Base-by-base conservation (phyloP, 30 jellyfish, hydroid and myxozoan genomes). In the Aurelia aurita complex sp. Pacific region DNA sequence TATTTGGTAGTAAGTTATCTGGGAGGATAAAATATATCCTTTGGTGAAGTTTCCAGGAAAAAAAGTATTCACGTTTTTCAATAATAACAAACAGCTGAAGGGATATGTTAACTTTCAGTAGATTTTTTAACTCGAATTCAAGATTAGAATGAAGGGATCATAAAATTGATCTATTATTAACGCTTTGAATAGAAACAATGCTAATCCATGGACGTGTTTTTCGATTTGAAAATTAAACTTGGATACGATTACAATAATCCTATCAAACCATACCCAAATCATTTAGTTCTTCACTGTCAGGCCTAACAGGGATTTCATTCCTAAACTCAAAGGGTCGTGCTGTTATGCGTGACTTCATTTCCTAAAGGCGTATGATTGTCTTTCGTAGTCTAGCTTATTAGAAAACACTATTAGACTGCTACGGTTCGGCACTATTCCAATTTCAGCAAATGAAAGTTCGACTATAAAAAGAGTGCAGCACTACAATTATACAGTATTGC, bases 1-100 rank as follows among this genome's bases (percentile, higher is more conserved):
- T 7, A 46, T 46, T 46, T 46, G 14, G 57, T 46, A 46, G 57
- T 46, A 46, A 36, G 87, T 61, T 23, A 16, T 38, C 43, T 0
- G 67, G 53, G 67, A 32, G n/a, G 53, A 15, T 77, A 32, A 52
- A 35, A 46, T 33, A 52, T 59, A 62, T 64, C 65, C 15, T 52
- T 11, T 11, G 3, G 67, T 52, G 19, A 17, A 34, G 64, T 57
- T 46, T 18, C 18, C 67, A 40, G 12, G 60, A 50, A n/a, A 64
- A 46, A 79, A 79, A 65, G 59, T n/a, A 15, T 13, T 33, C 53
- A 52, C 9, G 34, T 64, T 79, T 51, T 3, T 66, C 73, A 64
- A 79, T 50, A 79, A 79, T 79, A 79, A 79, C 81, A 79, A 79
- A 79, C 89, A 79, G 89, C 80, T 79, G 89, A 79, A 59, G 80